A percentile compares a stretch with the other conserved stretches of the same genome.
Conservation (phyloP, 1,140 invertebrate genomes). For the Cotesia chilonis region DNA sequence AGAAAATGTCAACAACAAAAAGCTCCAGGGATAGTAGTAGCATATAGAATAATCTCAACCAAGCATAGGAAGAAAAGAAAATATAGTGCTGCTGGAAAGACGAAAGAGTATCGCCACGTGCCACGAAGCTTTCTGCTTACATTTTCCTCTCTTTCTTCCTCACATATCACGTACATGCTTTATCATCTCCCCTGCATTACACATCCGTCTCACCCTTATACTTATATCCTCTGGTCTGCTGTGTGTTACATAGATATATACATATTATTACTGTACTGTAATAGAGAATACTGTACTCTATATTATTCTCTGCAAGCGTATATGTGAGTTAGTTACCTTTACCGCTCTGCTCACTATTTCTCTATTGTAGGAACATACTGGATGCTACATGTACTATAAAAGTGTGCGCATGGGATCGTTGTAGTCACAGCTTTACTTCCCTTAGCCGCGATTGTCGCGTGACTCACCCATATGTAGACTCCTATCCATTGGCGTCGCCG, state of each 20-base stretch:
- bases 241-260: too few relatives aligned
- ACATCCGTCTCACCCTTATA: too few relatives aligned
- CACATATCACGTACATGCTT: neutral
- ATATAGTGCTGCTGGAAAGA: conserved; percentile 27
- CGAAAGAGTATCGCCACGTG: conserved; percentile 49
- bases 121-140: conserved; percentile 33
- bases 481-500: conserved; percentile 50
- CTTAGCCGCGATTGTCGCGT: conserved; percentile 49
- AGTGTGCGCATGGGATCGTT: conserved; percentile 30
- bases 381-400: neutral
- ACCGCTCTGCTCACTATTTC: conserved; percentile 54
- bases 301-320: neutral
- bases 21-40: neutral
- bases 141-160: neutral
- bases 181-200: neutral
- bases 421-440: conserved; percentile 48
- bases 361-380: conserved; percentile 50
- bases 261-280: too few relatives aligned
- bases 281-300: neutral
- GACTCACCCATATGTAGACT: conserved; percentile 52
- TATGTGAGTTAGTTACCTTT: conserved; percentile 60
- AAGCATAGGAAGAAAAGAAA: conserved; percentile 3
- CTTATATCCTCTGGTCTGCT: too few relatives aligned
- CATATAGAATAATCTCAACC: neutral
- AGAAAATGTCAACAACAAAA: conserved; percentile 10